Conservation (phyloP, 2,797 vertebrate species). For the Oreonectes daqikongensis region DNA sequence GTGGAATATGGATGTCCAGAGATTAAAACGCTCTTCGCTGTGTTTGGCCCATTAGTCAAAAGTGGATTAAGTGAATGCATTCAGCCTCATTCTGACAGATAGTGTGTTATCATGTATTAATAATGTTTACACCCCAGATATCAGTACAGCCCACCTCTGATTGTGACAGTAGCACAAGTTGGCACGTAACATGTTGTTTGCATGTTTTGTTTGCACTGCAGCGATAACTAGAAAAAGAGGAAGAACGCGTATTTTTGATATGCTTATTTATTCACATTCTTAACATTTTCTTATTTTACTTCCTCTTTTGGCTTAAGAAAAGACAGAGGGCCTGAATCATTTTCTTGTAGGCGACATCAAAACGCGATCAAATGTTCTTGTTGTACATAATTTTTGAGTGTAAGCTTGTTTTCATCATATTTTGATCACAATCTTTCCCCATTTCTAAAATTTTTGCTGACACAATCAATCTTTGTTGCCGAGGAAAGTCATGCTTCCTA, state of each 20-base stretch:
- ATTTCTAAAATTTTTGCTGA: neutral
- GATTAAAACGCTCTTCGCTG: neutral
- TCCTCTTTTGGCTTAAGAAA: no score
- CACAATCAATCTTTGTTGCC: neutral
- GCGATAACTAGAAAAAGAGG: neutral
- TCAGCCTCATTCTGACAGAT: slow-evolving; percentile 2
- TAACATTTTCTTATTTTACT: no score
- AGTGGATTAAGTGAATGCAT: slow-evolving; percentile 16
- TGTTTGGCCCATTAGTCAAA: slow-evolving; percentile 2
- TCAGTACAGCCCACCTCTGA: neutral
- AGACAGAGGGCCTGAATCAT: neutral
- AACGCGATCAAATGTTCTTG: neutral
- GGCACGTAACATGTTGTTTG: neutral
- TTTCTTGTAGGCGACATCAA: neutral
- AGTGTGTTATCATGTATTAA: neutral
- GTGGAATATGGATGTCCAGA: neutral
- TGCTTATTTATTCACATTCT: neutral
- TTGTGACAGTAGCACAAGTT: neutral
- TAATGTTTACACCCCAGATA: neutral
- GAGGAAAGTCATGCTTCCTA: neutral
- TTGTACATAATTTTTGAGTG: neutral
- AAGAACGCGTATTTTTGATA: neutral
- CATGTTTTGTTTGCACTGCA: neutral
- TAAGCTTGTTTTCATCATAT: neutral
- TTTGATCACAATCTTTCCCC: neutral